phyloP scores from a whole-genome alignment of 1,140 invertebrate genomes.

The Zophobas morio region DNA sequence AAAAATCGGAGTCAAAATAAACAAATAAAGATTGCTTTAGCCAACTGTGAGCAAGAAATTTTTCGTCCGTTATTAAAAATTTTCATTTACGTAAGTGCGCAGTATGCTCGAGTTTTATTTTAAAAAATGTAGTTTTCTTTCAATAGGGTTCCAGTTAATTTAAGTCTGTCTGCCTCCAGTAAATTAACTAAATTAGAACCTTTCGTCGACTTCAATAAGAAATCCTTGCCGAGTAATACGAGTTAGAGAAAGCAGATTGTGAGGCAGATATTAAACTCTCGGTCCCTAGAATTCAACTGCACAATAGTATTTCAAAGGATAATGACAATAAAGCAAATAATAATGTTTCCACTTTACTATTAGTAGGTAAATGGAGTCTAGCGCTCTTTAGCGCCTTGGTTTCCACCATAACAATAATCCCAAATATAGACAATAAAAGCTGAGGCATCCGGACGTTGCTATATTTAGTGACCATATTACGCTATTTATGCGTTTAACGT shows the following conservation, averaged over 20 bases:
- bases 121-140: too few relatives aligned
- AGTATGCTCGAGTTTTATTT: too few relatives aligned
- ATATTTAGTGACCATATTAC: conserved; percentile 21
- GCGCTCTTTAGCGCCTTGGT: conserved; percentile 14
- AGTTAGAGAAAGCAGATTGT: conserved; percentile 6
- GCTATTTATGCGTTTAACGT: conserved; percentile 11
- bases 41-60: too few relatives aligned
- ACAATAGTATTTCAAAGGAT: conserved; percentile 26
- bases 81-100: too few relatives aligned
- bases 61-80: too few relatives aligned
- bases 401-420: conserved; percentile 21
- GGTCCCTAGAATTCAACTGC: neutral
- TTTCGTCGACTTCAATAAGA: neutral
- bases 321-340: conserved; percentile 30
- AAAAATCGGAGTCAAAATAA: too few relatives aligned
- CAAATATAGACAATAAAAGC: conserved; percentile 30
- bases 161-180: too few relatives aligned
- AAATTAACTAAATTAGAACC: too few relatives aligned
- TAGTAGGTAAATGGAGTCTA: conserved; percentile 40
- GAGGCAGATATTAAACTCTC: conserved; percentile 27
- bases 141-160: too few relatives aligned
- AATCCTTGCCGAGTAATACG: neutral
- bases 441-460: conserved; percentile 13
- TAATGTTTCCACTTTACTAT: conserved; percentile 36
- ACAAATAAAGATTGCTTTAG: too few relatives aligned